A percentile compares a stretch with the other conserved stretches of the same genome.
phyloP scores from a whole-genome alignment of 2,113 vertebrate species.

The Antidorcas marsupialis region DNA sequence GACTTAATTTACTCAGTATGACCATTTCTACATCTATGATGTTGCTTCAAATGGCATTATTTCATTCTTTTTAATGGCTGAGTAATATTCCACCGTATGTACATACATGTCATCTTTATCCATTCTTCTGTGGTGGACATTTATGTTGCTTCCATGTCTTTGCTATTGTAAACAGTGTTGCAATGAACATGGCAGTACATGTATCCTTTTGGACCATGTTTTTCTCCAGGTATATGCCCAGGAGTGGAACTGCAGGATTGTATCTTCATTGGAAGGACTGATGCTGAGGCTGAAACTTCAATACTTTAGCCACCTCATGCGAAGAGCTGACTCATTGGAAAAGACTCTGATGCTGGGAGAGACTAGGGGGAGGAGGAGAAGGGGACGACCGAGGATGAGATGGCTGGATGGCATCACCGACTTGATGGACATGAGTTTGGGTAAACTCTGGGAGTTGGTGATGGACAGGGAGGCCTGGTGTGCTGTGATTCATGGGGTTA shows the following conservation, averaged over 20 bases:
- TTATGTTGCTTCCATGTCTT: neutral
- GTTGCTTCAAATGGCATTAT: neutral
- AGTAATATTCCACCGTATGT: neutral
- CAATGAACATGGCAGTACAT: neutral
- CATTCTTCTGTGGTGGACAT: neutral
- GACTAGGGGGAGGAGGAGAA: neutral
- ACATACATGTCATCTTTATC: neutral
- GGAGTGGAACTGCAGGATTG: neutral
- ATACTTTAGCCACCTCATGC: neutral
- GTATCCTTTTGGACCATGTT: neutral
- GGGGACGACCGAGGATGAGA: neutral
- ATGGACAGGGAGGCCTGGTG: neutral
- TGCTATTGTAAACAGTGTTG: neutral
- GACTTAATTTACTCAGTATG: neutral
- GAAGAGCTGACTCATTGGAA: neutral
- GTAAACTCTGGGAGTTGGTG: neutral
- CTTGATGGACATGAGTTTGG: neutral
- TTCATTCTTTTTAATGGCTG: neutral
- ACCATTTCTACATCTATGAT: neutral
- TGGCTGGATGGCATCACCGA: neutral
- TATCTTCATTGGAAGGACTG: neutral
- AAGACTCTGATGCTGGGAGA: neutral
- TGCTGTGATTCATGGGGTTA: neutral
- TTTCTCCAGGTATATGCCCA: neutral
- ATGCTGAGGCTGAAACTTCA: neutral